Conservation (phyloP, 2,888 invertebrate genomes). For the Sphaerophoria taeniata region DNA sequence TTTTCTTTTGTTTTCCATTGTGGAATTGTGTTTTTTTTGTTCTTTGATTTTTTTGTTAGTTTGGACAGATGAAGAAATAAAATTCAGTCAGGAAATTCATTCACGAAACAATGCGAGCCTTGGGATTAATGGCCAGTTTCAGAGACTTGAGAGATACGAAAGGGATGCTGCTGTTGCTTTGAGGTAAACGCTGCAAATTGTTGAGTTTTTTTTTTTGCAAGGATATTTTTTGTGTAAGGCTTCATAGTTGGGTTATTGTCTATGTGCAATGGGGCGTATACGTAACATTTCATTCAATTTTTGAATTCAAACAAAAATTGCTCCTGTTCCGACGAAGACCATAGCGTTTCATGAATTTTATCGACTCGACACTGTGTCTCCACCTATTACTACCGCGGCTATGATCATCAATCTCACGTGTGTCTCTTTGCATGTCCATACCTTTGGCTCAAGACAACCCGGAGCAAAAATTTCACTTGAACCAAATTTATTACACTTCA, state of each 20-base stretch:
- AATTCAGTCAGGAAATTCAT: conserved; percentile 11
- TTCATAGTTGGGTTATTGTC: too few relatives aligned
- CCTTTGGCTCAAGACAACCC: neutral
- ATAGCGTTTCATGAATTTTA: too few relatives aligned
- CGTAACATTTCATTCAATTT: too few relatives aligned
- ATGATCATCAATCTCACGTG: conserved; percentile 39
- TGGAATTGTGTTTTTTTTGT: conserved; percentile 15
- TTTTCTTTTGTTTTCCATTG: conserved; percentile 36
- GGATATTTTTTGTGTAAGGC: conserved; percentile 26
- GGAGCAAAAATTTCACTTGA: conserved; percentile 59
- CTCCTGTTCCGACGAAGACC: too few relatives aligned
- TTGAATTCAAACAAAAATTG: too few relatives aligned
- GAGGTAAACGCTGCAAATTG: conserved; percentile 42
- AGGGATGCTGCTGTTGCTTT: conserved; percentile 23
- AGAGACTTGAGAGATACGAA: conserved; percentile 21
- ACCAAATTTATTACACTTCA: conserved; percentile 72
- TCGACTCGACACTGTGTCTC: too few relatives aligned
- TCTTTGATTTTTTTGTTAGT: neutral
- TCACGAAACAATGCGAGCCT: conserved; percentile 51
- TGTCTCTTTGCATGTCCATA: conserved; percentile 14
- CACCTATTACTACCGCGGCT: neutral
- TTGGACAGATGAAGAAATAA: conserved; percentile 1
- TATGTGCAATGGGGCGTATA: too few relatives aligned
- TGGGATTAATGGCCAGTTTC: conserved; percentile 65
- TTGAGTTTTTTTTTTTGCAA: conserved; percentile 16